phyloP scores from a whole-genome alignment of 2,113 vertebrate genomes.

The Otolemur garnettii region DNA sequence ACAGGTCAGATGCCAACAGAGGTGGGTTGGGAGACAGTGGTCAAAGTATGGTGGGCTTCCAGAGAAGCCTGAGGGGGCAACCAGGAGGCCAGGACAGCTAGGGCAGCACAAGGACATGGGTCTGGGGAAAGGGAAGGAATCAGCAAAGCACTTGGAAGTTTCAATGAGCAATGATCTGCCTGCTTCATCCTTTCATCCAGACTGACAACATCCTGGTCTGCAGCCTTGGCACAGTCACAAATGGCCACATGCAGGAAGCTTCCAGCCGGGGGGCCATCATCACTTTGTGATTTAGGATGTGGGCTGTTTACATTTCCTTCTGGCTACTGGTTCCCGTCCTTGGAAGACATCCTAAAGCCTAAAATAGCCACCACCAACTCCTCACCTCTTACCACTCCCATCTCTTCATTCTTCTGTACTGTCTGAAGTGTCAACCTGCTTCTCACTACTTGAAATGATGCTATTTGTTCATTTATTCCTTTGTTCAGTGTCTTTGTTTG shows the following conservation, averaged over 20 bases:
- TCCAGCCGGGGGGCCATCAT: neutral
- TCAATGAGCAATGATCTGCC: neutral
- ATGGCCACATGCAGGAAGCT: neutral
- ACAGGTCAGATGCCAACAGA: neutral
- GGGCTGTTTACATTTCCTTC: slow-evolving; percentile 70
- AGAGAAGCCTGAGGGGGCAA: neutral
- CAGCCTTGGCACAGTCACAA: neutral
- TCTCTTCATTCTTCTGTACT: neutral
- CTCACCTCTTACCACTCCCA: neutral
- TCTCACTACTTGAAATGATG: neutral
- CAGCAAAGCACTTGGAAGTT: neutral
- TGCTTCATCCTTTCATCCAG: neutral
- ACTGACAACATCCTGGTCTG: neutral
- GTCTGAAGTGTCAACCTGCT: neutral
- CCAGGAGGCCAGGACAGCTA: neutral
- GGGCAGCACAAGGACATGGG: neutral
- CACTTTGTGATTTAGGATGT: slow-evolving; percentile 74
- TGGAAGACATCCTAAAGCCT: slow-evolving; percentile 76
- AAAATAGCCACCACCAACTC: neutral
- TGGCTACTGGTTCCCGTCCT: slow-evolving; percentile 61
- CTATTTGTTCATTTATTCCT: neutral
- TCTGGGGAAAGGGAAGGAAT: neutral
- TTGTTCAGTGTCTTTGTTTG: neutral
- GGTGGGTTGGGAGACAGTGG: neutral
- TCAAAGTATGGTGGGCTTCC: neutral